Evolutionary conservation across 2,888 invertebrate species (phyloP), one percentile per base, ranked within the genome.

Genomic region (Barypeithes pellucidus): DNA sequence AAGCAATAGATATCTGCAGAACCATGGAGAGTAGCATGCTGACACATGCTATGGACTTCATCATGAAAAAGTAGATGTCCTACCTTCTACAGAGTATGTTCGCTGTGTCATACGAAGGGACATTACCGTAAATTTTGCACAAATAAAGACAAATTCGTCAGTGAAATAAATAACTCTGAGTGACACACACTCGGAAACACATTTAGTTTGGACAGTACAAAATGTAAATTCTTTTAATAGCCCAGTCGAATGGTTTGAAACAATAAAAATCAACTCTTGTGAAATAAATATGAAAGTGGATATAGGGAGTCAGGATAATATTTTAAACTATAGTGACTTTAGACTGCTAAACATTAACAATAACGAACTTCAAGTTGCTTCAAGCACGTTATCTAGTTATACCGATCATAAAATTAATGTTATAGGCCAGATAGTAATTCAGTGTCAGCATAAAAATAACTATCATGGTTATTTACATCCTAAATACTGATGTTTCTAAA

Each of bases 1-100:
- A 67, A 39, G 74, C 70, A n/a, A 63, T 71, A 11, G 14, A 54
- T n/a, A 71, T 67, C 4, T 62, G 74, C 12, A 59, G 70, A n/a
- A 18, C 71, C 0, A 71, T 74, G 67, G 74, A 74, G 36, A 59
- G 33, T 16, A 69, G 72, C 63, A 41, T 62, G 18, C 22, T 41
- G 8, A 74, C 63, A 8, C 61, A 70, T 57, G 39, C 36, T 59
- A 39, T 36, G 59, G 59, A 2, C 14, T 39, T 7, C 43, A 61
- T 4, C 50, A 67, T 18, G 24, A 8, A 36, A 57, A 33, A 29
- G 65, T 65, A 47, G 50, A 50, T 65, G 65, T 22, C 50, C 36
- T 52, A 50, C 65, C 12, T 33, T 50, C 12, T 18, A 14, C 12
- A 65, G 62, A 52, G 18, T 47, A 12, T 65, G 65, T 7, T 36